Base-by-base conservation (phyloP, 2,888 invertebrate genomes). In the Candidula unifasciata region DNA sequence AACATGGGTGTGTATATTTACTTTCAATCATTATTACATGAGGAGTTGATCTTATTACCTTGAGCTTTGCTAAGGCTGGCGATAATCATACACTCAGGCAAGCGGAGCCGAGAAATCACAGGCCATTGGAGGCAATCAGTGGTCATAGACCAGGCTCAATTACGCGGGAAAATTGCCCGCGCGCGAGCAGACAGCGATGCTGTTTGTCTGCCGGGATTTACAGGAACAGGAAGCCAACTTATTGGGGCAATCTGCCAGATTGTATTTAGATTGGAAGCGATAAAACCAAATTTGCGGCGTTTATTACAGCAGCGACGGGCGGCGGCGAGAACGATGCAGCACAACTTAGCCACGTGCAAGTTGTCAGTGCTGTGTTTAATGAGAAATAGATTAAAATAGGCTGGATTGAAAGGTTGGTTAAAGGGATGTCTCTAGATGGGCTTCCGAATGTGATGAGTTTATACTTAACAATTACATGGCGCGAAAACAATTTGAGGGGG, bases 211-310 rank as follows among this genome's bases (percentile, higher is more conserved):
- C 30, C 76, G 27, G 13, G 37, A 37, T 35, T 35, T 18, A 24
- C 35, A 33, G 30, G 18, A 69, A 5, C 21, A 35, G 37, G 73
- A 24, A 73, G 37, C 16, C 10, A 33, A 64, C 64, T 78, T 78
- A 78, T 60, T 16, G 35, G 33, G 30, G n/a, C 78, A 78, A 78
- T 37, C 37, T 3, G n/a, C 30, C 35, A 60, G 37, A 64, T 64
- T 78, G 60, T 33, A 16, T 60, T 77, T 60, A 57, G 52, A 57
- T 35, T 77, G 77, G 18, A 60, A 57, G 24, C 30, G 57, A 77
- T 77, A 21, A 52, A 33, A 33, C 33, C 18, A 60, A 24, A 60
- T 18, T 33, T 8, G 33, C 57, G 18, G 16, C 60, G 57, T 77
- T 77, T 30, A 77, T 77, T 77, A 3, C 54, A 8, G 30, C 30